A percentile compares a stretch with the other conserved stretches of the same genome.
Evolutionary conservation across 2,888 invertebrate genomes (phyloP).

Genomic region (Psylliodes chrysocephalus): DNA sequence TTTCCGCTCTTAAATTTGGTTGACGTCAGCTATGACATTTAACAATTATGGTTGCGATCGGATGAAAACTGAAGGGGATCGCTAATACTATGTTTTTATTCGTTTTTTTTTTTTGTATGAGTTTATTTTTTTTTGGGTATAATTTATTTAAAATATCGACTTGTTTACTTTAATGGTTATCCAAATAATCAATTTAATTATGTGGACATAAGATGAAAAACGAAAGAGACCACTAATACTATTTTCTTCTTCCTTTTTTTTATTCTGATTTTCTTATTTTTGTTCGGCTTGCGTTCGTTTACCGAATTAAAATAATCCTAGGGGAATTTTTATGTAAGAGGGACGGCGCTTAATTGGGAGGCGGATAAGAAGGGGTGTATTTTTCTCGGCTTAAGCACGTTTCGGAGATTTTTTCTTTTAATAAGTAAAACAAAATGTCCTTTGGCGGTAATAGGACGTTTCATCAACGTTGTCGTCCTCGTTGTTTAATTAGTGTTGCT

Average conservation of each 20-base stretch:
- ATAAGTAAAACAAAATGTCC: constrained; percentile 33
- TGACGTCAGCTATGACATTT: too few relatives aligned
- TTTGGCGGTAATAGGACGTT: constrained; percentile 31
- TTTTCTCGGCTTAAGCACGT: constrained; percentile 33
- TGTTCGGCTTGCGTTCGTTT: constrained; percentile 31
- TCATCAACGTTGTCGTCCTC: constrained; percentile 30
- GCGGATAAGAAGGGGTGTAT: constrained; percentile 29
- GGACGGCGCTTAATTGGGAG: constrained; percentile 30
- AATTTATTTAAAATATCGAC: too few relatives aligned
- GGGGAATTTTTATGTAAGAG: constrained; percentile 32
- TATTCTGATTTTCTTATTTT: constrained; percentile 28
- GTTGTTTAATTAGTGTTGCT: constrained; percentile 27
- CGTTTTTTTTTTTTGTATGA: too few relatives aligned
- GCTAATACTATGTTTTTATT: too few relatives aligned
- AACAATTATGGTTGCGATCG: too few relatives aligned
- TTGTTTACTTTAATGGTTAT: too few relatives aligned
- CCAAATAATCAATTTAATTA: too few relatives aligned
- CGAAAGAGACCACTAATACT: not conserved
- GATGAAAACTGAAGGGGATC: too few relatives aligned
- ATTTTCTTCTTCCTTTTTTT: not conserved
- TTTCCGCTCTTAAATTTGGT: too few relatives aligned
- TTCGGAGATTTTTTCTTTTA: constrained; percentile 33
- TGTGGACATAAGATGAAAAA: too few relatives aligned
- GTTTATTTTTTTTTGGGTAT: too few relatives aligned
- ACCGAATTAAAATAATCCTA: constrained; percentile 37